phyloP scores from a whole-genome alignment of 2,888 invertebrate genomes.

The Lycaena phlaeas region DNA sequence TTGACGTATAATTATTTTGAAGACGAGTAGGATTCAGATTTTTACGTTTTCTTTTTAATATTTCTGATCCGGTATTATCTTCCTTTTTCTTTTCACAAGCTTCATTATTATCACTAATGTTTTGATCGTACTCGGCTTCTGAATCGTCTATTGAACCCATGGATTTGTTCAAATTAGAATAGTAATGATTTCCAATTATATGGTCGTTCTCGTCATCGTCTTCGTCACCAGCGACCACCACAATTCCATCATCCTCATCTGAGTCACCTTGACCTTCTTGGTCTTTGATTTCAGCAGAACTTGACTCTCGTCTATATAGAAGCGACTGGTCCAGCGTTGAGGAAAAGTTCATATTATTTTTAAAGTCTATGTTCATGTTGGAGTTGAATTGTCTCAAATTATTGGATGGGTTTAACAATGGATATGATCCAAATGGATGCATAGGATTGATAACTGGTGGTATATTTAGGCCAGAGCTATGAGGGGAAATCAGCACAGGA shows the following conservation, averaged over 20 bases:
- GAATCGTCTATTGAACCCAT: conserved; percentile 54
- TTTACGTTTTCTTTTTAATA: conserved; percentile 88
- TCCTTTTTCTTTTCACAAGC: conserved; percentile 55
- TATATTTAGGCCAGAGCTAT: conserved; percentile 74
- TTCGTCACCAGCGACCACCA: conserved; percentile 85
- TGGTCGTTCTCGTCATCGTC: conserved; percentile 79
- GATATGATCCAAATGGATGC: conserved; percentile 85
- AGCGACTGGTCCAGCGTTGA: conserved; percentile 44
- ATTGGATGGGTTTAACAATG: conserved; percentile 80
- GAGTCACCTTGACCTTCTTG: conserved; percentile 77
- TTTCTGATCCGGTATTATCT: conserved; percentile 65
- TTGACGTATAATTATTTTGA: conserved; percentile 53
- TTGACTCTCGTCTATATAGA: conserved; percentile 47
- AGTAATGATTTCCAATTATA: conserved; percentile 58
- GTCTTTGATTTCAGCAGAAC: conserved; percentile 66
- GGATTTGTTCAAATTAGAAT: conserved; percentile 52
- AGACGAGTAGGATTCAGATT: conserved; percentile 90
- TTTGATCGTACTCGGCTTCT: conserved; percentile 59
- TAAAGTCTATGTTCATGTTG: conserved; percentile 64
- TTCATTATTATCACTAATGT: conserved; percentile 57
- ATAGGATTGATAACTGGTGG: conserved; percentile 80
- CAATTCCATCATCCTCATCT: conserved; percentile 83
- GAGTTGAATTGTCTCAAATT: conserved; percentile 74
- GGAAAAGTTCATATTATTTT: conserved; percentile 54
- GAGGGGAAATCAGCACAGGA: conserved; percentile 83